Percentiles rank a stretch among this genome's conserved stretches.
Evolutionary conservation across 2,888 invertebrate genomes (phyloP).

Genomic region (Cheilosia scutellata): DNA sequence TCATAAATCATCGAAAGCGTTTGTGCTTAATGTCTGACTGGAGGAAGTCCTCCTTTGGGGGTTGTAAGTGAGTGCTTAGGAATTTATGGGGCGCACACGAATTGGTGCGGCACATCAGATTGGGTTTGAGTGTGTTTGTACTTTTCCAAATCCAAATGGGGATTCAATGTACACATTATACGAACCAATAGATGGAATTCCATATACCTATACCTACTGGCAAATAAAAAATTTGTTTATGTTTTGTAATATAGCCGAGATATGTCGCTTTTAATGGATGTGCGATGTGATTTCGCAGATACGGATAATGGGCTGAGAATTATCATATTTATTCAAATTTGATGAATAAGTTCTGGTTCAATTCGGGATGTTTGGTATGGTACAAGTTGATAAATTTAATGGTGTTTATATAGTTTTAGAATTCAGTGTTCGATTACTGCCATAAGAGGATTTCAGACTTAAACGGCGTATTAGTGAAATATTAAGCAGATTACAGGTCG

Average conservation of each 20-base stretch:
- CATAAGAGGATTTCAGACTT: too few relatives aligned
- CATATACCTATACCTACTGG: background rate
- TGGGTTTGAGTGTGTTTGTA: constrained; percentile 39
- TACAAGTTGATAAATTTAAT: constrained; percentile 24
- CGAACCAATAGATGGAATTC: constrained; percentile 71
- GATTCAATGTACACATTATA: constrained; percentile 64
- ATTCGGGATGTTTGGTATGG: background rate
- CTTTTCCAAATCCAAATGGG: constrained; percentile 72
- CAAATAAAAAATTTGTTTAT: constrained; percentile 69
- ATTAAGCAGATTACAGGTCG: too few relatives aligned
- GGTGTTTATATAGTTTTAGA: background rate
- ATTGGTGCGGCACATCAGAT: constrained; percentile 16
- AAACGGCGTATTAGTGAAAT: too few relatives aligned
- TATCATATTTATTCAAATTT: constrained; percentile 50
- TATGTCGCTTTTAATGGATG: constrained; percentile 67
- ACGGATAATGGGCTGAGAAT: background rate
- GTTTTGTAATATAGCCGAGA: constrained; percentile 62
- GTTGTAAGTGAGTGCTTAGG: constrained; percentile 75
- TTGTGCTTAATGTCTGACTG: constrained; percentile 75
- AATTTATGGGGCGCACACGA: constrained; percentile 73
- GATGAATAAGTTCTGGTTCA: constrained; percentile 32
- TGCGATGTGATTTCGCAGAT: constrained; percentile 49
- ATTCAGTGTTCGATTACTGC: too few relatives aligned
- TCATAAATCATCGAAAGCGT: constrained; percentile 75
- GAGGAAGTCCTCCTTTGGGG: constrained; percentile 72